phyloP scores from a whole-genome alignment of 2,113 vertebrate genomes.

The Engystomops pustulosus region DNA sequence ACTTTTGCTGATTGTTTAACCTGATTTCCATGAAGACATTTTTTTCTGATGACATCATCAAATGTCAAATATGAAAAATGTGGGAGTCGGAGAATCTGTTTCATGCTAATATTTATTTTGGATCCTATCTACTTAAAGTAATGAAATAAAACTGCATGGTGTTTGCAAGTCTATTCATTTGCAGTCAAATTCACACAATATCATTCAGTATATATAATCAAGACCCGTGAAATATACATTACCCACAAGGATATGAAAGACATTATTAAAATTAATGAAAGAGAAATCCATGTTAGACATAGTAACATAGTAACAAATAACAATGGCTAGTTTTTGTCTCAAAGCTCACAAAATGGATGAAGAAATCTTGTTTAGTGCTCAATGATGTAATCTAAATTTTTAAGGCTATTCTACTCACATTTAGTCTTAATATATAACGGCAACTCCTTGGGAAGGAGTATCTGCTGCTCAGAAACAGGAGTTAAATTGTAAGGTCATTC shows the following conservation, averaged over 20 bases:
- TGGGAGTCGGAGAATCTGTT: neutral
- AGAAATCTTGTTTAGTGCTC: neutral
- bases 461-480: no score
- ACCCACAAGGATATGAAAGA: neutral
- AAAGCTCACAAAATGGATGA: neutral
- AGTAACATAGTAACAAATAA: neutral
- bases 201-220: neutral
- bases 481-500: no score
- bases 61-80: conserved; percentile 30
- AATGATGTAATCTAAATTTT: neutral
- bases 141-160: conserved; percentile 11
- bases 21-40: neutral
- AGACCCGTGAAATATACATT: neutral
- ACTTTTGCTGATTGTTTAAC: neutral
- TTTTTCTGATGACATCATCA: conserved; percentile 11
- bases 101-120: conserved; percentile 28
- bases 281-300: neutral
- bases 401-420: no score
- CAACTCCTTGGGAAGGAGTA: no score
- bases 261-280: neutral
- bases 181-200: neutral
- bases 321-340: neutral
- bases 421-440: no score
- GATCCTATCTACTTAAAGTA: conserved; percentile 9
- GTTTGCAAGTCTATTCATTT: neutral